Conservation (phyloP, 23 tunicate genomes). For the Aplidium turbinatum region DNA sequence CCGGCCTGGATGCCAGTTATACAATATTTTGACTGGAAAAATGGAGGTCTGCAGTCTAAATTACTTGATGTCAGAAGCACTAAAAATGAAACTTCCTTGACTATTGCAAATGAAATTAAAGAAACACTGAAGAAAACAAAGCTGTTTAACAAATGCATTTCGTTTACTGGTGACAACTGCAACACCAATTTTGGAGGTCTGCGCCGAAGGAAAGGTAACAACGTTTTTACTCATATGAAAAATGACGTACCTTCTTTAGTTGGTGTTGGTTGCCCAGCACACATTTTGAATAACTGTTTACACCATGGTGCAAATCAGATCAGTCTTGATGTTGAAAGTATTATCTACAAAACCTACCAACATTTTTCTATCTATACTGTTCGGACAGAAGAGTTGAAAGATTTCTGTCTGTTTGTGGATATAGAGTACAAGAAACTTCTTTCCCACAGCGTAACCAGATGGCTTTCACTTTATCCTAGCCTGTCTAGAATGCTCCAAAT, state of each 20-base stretch:
- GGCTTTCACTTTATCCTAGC: slow-evolving; percentile 47
- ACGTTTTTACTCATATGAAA: slow-evolving; percentile 28
- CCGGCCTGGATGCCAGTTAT: no score
- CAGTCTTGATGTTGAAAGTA: slow-evolving; percentile 17
- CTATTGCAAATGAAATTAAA: slow-evolving; percentile 5
- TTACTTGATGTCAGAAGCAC: slow-evolving; percentile 18
- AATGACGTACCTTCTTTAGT: slow-evolving; percentile 11
- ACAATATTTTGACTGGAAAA: slow-evolving; percentile 28
- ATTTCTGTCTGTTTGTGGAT: slow-evolving; percentile 11
- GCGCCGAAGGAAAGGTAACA: slow-evolving; percentile 37
- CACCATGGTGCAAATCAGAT: slow-evolving; percentile 15
- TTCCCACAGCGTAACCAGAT: slow-evolving; percentile 44
- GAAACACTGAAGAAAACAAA: slow-evolving; percentile 17
- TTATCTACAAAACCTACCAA: slow-evolving; percentile 1
- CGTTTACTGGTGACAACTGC: slow-evolving; percentile 46
- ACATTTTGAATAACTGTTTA: slow-evolving; percentile 14
- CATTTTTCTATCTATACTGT: slow-evolving; percentile 13
- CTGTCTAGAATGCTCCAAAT: slow-evolving; percentile 30
- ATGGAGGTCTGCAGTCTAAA: slow-evolving; percentile 21
- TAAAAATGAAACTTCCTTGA: slow-evolving; percentile 8
- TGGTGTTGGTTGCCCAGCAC: slow-evolving; percentile 32
- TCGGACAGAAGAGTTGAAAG: slow-evolving; percentile 18
- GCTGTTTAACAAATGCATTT: slow-evolving; percentile 45
- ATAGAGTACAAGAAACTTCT: slow-evolving; percentile 17
- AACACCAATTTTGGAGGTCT: slow-evolving; percentile 48